Base-by-base conservation (phyloP, 2,797 vertebrate species). In the Centropyge bicolor region DNA sequence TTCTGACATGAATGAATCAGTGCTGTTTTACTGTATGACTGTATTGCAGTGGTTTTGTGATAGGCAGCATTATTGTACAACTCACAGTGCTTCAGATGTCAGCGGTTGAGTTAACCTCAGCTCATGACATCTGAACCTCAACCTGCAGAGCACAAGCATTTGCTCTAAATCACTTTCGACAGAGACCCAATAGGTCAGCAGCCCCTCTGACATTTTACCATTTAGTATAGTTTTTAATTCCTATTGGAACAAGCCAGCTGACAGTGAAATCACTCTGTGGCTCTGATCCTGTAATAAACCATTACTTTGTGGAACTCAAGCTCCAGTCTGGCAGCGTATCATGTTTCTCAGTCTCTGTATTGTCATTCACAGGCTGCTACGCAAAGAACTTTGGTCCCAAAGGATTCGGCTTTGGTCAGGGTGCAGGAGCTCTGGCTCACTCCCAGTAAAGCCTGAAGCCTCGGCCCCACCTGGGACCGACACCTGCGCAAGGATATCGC, bases 331-430 rank as follows among this genome's bases (percentile, higher is more conserved):
- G 9, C 35, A 22, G 12, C 51, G 40, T 38, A 3, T 70, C 2
- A 8, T 17, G 5, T 59, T 74, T 70, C 45, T 48, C 41, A 74
- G 49, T 74, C 20, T 19, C 31, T 71, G 13, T 48, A 0, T 35
- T 85, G 59, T 81, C 45, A 38, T 89, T 84, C 63, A 79, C 95
- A 99, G 98, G 92, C 73, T 99, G 98, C 92, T 99, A 99, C 0
- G 97, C 97, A 56, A 99, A 99, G 94, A 98, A 97, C 92, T 99
- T 99, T 3, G 98, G 98, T 49, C 98, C 97, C 59, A 99, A 99
- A 86, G 98, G 98, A 64, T 99, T 99, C 64, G 98, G 98, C 63
- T 99, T 98, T 1, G 98, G 98, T 69, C 97, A 99, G 84, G 98
- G 98, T 0, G 98, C 98, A 0, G 98, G 98, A 46, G 97, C 98